These are phyloP conservation scores for Drosophila leonis DNA, from an alignment of 2,888 invertebrate species.

Conservation along the genomic window DNA sequence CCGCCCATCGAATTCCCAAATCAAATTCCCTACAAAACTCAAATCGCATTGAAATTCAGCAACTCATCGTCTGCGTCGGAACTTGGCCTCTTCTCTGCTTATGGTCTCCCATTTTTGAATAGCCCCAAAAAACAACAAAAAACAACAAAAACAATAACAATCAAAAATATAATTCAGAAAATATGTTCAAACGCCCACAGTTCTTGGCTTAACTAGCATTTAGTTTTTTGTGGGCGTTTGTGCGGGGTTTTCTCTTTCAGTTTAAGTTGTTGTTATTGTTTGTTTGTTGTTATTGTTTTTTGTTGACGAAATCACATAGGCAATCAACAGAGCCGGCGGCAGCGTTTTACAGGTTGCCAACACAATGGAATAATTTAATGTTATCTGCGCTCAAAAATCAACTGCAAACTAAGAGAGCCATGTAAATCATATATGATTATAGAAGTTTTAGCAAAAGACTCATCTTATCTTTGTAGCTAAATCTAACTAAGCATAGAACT, in stretches of 20 bases:
- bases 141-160: constrained; percentile 45
- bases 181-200: constrained; percentile 77
- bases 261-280: constrained; percentile 23
- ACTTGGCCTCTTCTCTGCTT: constrained; percentile 15
- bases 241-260: constrained; percentile 34
- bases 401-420: neutral
- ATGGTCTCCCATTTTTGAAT: constrained; percentile 17
- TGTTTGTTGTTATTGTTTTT: constrained; percentile 17
- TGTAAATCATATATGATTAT: neutral
- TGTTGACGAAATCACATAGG: constrained; percentile 41
- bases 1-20: constrained; percentile 56
- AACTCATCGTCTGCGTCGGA: constrained; percentile 37
- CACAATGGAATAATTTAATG: constrained; percentile 7
- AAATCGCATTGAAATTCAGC: constrained; percentile 20
- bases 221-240: constrained; percentile 62
- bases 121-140: constrained; percentile 28
- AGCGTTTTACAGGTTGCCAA: constrained; percentile 36
- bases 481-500: neutral
- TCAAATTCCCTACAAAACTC: neutral
- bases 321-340: constrained; percentile 40
- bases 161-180: constrained; percentile 77
- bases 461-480: neutral
- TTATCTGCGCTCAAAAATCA: neutral
- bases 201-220: constrained; percentile 23
- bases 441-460: neutral